A percentile compares a stretch with the other conserved stretches of the same genome.
Evolutionary conservation across 2,113 vertebrate genomes (phyloP).

Genomic region (Todiramphus saurophagus): DNA sequence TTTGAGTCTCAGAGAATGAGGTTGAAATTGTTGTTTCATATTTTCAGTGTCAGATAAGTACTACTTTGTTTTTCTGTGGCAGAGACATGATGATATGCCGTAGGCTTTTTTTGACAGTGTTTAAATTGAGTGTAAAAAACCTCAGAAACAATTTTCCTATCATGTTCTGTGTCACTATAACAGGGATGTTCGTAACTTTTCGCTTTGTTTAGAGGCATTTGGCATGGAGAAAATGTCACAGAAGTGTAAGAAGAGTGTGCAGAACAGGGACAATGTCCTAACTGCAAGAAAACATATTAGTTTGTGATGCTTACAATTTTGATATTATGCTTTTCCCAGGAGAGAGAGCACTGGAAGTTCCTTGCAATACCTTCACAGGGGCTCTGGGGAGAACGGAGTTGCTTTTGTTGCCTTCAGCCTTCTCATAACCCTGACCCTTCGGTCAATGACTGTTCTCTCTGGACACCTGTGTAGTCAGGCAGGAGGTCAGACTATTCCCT

Average conservation of each 20-base stretch:
- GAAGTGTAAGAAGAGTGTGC: neutral
- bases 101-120: neutral
- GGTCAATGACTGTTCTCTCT: neutral
- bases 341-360: neutral
- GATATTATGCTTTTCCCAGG: neutral
- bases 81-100: neutral
- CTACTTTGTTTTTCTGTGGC: neutral
- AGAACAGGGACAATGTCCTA: neutral
- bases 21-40: neutral
- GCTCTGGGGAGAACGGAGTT: neutral
- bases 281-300: neutral
- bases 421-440: neutral
- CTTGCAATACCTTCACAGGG: neutral
- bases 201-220: neutral
- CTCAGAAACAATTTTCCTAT: neutral
- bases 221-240: neutral
- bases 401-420: neutral
- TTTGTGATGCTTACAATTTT: rapidly evolving
- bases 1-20: neutral
- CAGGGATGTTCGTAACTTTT: neutral
- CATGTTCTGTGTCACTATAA: neutral
- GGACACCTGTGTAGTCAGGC: neutral
- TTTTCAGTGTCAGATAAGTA: neutral
- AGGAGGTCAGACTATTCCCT: neutral
- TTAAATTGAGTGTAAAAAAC: neutral